These are phyloP conservation scores for Galerucella pusilla DNA, from an alignment of 2,888 invertebrate genomes.

Conservation along the genomic window DNA sequence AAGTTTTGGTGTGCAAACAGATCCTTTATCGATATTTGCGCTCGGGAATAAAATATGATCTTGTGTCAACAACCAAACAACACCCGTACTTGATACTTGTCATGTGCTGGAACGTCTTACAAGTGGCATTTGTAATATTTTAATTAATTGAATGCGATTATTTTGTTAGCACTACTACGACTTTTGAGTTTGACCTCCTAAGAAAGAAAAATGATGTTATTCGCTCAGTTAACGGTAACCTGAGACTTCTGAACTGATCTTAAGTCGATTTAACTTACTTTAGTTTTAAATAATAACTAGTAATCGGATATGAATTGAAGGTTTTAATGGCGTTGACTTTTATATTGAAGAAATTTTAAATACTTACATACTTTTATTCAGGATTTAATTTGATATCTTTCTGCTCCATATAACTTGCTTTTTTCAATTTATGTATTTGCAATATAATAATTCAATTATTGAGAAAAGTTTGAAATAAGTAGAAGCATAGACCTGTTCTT, in stretches of 20 bases:
- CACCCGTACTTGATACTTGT: background rate
- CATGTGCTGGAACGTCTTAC: background rate
- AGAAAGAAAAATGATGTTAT: background rate
- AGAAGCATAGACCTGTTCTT: no score
- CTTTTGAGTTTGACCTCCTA: background rate
- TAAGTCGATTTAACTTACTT: background rate
- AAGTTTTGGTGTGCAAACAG: no score
- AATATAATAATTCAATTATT: no score
- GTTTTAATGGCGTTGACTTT: background rate
- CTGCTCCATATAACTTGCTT: no score
- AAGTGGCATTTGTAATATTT: background rate
- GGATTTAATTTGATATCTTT: no score
- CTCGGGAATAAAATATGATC: background rate
- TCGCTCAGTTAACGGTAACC: background rate
- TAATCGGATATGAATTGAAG: background rate
- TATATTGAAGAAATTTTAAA: no score
- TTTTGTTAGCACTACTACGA: background rate
- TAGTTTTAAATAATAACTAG: background rate
- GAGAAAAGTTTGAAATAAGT: no score
- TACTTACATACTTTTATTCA: no score
- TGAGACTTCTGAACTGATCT: background rate
- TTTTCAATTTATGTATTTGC: no score
- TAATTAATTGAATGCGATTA: background rate
- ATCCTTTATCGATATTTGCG: background rate
- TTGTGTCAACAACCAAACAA: background rate